These are phyloP conservation scores for Antheraea assamensis DNA, from an alignment of 2,888 invertebrate species.

Conservation along the genomic window DNA sequence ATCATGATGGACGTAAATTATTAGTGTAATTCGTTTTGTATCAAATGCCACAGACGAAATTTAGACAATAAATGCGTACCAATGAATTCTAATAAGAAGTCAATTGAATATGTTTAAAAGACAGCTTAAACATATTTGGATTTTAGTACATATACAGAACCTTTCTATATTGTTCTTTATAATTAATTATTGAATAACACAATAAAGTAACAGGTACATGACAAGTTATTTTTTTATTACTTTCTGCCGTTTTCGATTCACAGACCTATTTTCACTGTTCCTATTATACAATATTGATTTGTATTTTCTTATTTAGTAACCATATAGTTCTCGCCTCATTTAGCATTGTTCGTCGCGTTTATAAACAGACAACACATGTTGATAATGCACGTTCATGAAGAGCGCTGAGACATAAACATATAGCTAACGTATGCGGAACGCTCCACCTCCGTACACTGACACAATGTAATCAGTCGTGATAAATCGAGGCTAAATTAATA, in stretches of 20 bases:
- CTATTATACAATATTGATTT: background rate
- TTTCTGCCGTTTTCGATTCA: background rate
- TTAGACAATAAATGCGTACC: background rate
- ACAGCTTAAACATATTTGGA: background rate
- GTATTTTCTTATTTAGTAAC: background rate
- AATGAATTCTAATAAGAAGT: too few relatives aligned
- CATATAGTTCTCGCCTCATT: background rate
- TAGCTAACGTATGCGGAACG: slow-evolving; percentile 24
- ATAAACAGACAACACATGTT: slow-evolving; percentile 23
- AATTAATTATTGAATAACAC: background rate
- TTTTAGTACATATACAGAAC: background rate
- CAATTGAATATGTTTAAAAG: background rate
- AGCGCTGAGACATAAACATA: slow-evolving; percentile 18
- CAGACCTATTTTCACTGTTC: background rate
- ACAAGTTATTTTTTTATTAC: background rate
- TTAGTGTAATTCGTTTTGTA: background rate
- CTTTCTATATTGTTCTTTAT: background rate
- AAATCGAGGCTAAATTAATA: slow-evolving; percentile 44
- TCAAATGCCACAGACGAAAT: background rate
- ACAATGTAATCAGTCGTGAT: slow-evolving; percentile 37
- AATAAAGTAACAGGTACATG: background rate
- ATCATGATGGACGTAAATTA: too few relatives aligned
- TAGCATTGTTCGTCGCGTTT: slow-evolving; percentile 18
- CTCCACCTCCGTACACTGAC: slow-evolving; percentile 28
- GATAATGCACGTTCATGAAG: slow-evolving; percentile 20